phyloP scores from a whole-genome alignment of 2,888 invertebrate species.

The Xanthostigma xanthostigma region DNA sequence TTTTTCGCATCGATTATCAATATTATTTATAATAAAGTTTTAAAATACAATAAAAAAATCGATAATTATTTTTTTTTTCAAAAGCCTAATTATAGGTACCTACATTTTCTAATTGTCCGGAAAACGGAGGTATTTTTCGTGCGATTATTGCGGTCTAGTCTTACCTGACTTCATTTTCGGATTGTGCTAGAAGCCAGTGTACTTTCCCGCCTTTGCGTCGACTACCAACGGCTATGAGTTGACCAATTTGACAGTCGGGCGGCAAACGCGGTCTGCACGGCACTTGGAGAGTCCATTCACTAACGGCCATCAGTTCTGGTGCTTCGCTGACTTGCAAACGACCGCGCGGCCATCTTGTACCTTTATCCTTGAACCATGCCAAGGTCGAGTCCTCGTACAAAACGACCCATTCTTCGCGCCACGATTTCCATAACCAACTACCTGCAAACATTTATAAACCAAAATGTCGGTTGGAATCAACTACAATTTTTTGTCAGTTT shows the following conservation, averaged over 20 bases:
- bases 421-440: conserved; percentile 63
- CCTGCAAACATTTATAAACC: conserved; percentile 35
- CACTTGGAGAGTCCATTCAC: conserved; percentile 61
- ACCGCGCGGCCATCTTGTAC: conserved; percentile 31
- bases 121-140: too few relatives aligned
- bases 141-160: conserved; percentile 15
- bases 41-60: too few relatives aligned
- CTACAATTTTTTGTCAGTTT: too few relatives aligned
- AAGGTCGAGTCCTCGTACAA: conserved; percentile 74
- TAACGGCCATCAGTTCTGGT: conserved; percentile 66
- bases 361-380: conserved; percentile 66
- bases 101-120: too few relatives aligned
- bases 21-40: too few relatives aligned
- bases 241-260: conserved; percentile 49
- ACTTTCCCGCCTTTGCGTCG: conserved; percentile 51
- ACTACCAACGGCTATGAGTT: conserved; percentile 63
- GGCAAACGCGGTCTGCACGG: conserved; percentile 60
- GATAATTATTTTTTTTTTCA: too few relatives aligned
- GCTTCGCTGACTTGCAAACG: conserved; percentile 53
- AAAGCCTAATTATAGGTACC: too few relatives aligned
- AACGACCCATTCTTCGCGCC: conserved; percentile 76
- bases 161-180: conserved; percentile 65
- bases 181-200: conserved; percentile 68
- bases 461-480: too few relatives aligned
- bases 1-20: too few relatives aligned